Percentiles rank a stretch among this genome's conserved stretches.
Conservation (phyloP, 2,888 invertebrate species). For the Cataglyphis cursor region DNA sequence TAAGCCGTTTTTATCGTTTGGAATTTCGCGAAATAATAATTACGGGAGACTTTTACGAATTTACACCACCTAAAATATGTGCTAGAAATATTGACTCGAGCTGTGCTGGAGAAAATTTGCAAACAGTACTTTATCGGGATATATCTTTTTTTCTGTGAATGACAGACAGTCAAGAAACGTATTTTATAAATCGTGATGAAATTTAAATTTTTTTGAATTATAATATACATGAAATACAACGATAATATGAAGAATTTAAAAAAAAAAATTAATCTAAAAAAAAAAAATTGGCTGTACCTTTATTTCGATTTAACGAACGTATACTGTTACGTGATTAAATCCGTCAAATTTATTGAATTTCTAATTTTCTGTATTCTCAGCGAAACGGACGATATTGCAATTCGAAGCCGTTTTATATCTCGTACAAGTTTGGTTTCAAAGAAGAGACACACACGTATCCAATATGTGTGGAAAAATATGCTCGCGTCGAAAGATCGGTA, state of each 20-base stretch:
- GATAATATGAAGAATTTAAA: neutral
- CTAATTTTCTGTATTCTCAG: neutral
- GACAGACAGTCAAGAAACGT: neutral
- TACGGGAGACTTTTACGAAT: neutral
- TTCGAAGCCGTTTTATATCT: constrained; percentile 2
- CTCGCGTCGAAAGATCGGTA: constrained; percentile 16
- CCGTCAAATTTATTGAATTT: neutral
- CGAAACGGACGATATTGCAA: neutral
- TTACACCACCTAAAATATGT: neutral
- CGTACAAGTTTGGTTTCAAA: neutral
- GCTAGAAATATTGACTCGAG: neutral
- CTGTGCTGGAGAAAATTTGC: neutral
- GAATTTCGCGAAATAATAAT: neutral
- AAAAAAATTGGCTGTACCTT: neutral
- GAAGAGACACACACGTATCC: neutral
- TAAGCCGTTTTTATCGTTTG: neutral
- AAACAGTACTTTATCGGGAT: neutral
- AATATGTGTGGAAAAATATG: constrained; percentile 23
- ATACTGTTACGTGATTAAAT: neutral
- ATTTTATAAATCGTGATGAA: neutral
- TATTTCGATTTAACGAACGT: neutral
- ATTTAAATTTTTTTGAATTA: constrained; percentile 1
- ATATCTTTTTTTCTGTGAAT: neutral
- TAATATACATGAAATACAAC: neutral
- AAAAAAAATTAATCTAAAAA: neutral